These are phyloP conservation scores for Venturia canescens DNA, from an alignment of 1,140 invertebrate species.

Conservation along the genomic window DNA sequence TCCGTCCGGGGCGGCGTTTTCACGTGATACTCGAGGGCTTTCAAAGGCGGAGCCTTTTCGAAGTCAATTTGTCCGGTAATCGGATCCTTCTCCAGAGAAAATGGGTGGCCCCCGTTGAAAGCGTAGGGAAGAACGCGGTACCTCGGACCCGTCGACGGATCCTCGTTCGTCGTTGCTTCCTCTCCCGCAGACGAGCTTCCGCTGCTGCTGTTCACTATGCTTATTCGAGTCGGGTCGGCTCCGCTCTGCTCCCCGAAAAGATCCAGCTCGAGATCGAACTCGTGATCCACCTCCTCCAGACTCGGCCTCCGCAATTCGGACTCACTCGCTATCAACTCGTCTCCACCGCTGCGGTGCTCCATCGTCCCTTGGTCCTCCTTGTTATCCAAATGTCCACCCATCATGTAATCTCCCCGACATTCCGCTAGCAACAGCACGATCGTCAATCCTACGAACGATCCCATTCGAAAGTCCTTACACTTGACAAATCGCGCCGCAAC, in stretches of 20 bases:
- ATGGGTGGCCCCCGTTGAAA: slow-evolving; percentile 84
- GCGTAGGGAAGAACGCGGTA: slow-evolving; percentile 71
- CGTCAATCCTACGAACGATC: slow-evolving; percentile 15
- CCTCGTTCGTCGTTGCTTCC: slow-evolving; percentile 25
- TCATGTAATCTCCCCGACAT: slow-evolving; percentile 54
- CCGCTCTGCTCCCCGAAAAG: slow-evolving; percentile 68
- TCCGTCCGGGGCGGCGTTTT: slow-evolving; percentile 68
- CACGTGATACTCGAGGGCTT: slow-evolving; percentile 75
- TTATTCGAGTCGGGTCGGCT: slow-evolving; percentile 30
- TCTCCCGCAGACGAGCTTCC: slow-evolving; percentile 48
- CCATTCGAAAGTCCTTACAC: not conserved
- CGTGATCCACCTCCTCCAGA: slow-evolving; percentile 60
- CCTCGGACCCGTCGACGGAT: slow-evolving; percentile 56
- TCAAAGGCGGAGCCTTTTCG: slow-evolving; percentile 72
- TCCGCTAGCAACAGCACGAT: slow-evolving; percentile 13
- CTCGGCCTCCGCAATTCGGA: slow-evolving; percentile 59
- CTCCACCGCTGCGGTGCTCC: slow-evolving; percentile 46
- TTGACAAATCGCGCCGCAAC: not conserved
- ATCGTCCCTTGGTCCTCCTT: slow-evolving; percentile 38
- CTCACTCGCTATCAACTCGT: slow-evolving; percentile 51
- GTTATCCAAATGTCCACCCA: slow-evolving; percentile 67
- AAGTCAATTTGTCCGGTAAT: slow-evolving; percentile 82
- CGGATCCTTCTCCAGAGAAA: slow-evolving; percentile 83
- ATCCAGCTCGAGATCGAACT: slow-evolving; percentile 60
- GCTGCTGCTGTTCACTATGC: not conserved